Conservation (phyloP, 2,113 vertebrate genomes). For the Eubucco bourcierii region DNA sequence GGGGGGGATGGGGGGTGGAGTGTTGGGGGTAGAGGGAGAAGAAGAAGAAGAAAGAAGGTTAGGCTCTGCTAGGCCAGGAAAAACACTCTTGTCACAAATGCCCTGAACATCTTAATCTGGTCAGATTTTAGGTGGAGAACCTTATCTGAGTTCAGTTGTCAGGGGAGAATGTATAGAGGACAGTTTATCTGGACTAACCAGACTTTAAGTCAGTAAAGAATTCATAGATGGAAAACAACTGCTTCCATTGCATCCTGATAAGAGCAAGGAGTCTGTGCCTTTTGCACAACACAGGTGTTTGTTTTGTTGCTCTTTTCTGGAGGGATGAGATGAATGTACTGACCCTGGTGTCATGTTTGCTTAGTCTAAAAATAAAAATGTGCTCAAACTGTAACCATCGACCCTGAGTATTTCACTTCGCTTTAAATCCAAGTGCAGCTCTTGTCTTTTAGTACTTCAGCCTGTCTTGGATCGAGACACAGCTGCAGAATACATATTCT, state of each 20-base stretch:
- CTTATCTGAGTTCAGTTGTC: constrained; percentile 43
- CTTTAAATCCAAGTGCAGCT: neutral
- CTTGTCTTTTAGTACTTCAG: neutral
- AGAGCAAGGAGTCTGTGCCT: neutral
- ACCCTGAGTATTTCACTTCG: neutral
- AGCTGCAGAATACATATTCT: neutral
- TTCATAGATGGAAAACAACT: constrained; percentile 10
- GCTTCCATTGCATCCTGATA: neutral
- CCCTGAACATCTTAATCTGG: neutral
- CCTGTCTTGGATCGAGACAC: too few relatives aligned
- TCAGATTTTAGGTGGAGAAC: neutral
- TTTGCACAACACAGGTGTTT: neutral
- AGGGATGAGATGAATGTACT: neutral
- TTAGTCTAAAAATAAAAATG: neutral
- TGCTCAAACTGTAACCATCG: neutral
- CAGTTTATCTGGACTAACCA: constrained; percentile 42
- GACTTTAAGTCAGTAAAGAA: constrained; percentile 12
- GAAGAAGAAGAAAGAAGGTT: neutral
- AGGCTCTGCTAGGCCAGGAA: neutral
- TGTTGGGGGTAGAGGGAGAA: too few relatives aligned
- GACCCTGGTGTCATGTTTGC: neutral
- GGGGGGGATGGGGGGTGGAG: too few relatives aligned
- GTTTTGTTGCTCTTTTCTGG: neutral
- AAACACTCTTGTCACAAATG: neutral
- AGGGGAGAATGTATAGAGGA: constrained; percentile 18